These are phyloP conservation scores for Tuta absoluta DNA, from an alignment of 2,888 invertebrate species.

Conservation along the genomic window DNA sequence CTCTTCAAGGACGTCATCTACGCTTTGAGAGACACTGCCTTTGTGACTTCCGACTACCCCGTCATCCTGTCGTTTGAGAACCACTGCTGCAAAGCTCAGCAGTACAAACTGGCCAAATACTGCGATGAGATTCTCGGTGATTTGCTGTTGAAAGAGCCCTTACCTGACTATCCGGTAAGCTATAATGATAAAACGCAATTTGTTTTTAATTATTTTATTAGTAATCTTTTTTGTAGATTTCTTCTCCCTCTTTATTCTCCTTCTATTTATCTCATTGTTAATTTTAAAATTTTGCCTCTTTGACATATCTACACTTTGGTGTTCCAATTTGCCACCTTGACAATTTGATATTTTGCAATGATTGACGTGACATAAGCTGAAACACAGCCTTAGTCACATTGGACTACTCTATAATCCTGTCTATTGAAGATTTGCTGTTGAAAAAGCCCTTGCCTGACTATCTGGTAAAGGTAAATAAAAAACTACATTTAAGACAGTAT, in stretches of 20 bases:
- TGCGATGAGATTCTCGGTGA: conserved; percentile 99
- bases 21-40: conserved; percentile 98
- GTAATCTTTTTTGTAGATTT: too few relatives aligned
- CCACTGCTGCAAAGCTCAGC: conserved; percentile 98
- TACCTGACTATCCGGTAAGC: conserved; percentile 92
- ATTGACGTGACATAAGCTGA: conserved; percentile 98
- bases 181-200: too few relatives aligned
- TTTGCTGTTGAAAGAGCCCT: conserved; percentile 91
- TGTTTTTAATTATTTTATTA: too few relatives aligned
- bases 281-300: too few relatives aligned
- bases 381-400: conserved; percentile 99
- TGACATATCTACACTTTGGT: too few relatives aligned
- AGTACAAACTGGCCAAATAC: conserved; percentile 98
- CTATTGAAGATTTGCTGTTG: conserved; percentile 97
- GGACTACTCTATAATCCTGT: conserved; percentile 97
- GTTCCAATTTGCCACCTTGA: too few relatives aligned
- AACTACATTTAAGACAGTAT: too few relatives aligned
- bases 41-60: conserved; percentile 98
- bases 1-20: conserved; percentile 98
- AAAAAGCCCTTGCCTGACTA: conserved; percentile 93
- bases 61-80: conserved; percentile 99
- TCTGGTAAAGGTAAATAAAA: too few relatives aligned
- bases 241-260: too few relatives aligned
- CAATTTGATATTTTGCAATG: too few relatives aligned
- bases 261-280: too few relatives aligned